Conservation (phyloP, 2,113 vertebrate species). For the Hydrochoerus hydrochaeris region DNA sequence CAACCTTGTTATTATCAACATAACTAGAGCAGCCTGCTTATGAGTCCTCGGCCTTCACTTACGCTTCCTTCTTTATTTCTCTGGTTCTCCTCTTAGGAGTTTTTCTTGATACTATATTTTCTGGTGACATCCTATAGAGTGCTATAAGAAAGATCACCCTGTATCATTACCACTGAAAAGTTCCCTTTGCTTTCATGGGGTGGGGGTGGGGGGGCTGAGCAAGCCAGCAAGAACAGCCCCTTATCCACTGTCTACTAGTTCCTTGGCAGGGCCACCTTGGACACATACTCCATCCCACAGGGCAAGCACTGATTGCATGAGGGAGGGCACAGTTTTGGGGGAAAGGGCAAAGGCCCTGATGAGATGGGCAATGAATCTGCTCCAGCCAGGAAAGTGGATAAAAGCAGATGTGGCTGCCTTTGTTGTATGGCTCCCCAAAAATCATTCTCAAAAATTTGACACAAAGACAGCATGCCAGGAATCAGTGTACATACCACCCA, state of each 20-base stretch:
- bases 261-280: accelerated
- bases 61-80: background rate
- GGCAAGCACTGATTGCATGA: background rate
- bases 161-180: background rate
- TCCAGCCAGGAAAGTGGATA: background rate
- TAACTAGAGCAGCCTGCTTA: background rate
- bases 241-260: background rate
- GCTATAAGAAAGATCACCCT: background rate
- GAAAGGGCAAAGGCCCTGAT: background rate
- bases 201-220: background rate
- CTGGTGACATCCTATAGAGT: no score
- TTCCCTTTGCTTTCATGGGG: background rate
- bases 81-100: background rate
- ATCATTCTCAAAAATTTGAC: background rate
- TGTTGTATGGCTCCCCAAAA: background rate
- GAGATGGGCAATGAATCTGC: background rate
- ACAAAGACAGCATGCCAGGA: background rate
- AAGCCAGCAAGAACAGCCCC: background rate
- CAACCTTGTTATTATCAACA: background rate
- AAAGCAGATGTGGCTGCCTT: background rate
- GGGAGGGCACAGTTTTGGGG: background rate
- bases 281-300: background rate
- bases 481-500: background rate
- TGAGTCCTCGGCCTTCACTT: background rate
- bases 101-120: background rate